Evolutionary conservation across 2,113 vertebrate genomes (phyloP).

Genomic region (Apodemus sylvaticus): DNA sequence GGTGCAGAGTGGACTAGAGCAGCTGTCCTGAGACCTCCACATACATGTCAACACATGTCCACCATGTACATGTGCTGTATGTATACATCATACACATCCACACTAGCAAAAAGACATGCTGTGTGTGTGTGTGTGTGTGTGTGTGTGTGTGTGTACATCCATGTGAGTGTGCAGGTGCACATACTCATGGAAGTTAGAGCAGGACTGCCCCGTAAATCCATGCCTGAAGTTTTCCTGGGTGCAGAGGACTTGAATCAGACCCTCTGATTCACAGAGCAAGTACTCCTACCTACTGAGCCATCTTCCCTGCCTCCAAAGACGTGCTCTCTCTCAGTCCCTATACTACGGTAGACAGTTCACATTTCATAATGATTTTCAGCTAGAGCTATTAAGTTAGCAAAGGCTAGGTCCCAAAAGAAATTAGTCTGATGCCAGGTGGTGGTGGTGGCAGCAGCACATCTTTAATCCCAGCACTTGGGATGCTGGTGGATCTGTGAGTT

Average conservation of each 20-base stretch:
- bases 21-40: not conserved
- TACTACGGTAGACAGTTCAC: not conserved
- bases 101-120: not conserved
- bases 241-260: not conserved
- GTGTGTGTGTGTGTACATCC: not conserved
- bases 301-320: not conserved
- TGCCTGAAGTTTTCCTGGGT: not conserved
- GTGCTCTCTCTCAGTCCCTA: not conserved
- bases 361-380: not conserved
- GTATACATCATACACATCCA: not conserved
- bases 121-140: not conserved
- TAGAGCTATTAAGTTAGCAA: not conserved
- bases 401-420: not conserved
- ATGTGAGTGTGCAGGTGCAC: not conserved
- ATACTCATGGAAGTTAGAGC: not conserved
- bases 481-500: not conserved
- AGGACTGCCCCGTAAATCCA: not conserved
- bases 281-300: not conserved
- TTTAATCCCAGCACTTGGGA: not conserved
- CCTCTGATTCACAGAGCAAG: not conserved
- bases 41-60: not conserved
- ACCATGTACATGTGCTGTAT: not conserved
- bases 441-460: not conserved
- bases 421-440: not conserved
- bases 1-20: not conserved